Evolutionary conservation across 2,797 vertebrate genomes (phyloP).

Genomic region (Nannoperca obscura): DNA sequence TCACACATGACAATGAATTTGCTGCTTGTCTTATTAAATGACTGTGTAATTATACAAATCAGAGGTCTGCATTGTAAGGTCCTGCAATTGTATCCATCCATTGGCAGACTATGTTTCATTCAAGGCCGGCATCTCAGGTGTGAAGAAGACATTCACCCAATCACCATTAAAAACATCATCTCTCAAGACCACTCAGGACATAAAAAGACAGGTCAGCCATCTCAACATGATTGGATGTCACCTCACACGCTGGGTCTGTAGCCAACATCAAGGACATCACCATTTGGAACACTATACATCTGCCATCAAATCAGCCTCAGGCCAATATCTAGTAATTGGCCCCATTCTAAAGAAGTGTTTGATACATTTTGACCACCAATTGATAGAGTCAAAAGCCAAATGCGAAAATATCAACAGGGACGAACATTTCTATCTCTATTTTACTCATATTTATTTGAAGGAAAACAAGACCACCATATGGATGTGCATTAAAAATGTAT

Average conservation of each 20-base stretch:
- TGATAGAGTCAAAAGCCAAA: conserved; percentile 46
- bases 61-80: conserved; percentile 60
- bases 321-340: conserved; percentile 79
- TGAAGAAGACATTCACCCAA: conserved; percentile 57
- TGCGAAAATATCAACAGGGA: conserved; percentile 46
- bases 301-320: conserved; percentile 75
- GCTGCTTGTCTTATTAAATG: conserved; percentile 77
- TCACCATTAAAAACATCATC: conserved; percentile 73
- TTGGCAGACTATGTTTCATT: conserved; percentile 44
- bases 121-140: conserved; percentile 62
- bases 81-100: conserved; percentile 62
- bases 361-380: conserved; percentile 57
- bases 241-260: conserved; percentile 74
- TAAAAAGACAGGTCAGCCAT: conserved; percentile 77
- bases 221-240: conserved; percentile 82
- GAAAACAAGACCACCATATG: conserved; percentile 78
- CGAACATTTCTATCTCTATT: conserved; percentile 47
- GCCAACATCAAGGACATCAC: conserved; percentile 75
- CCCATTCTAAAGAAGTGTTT: conserved; percentile 61
- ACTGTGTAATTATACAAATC: conserved; percentile 80
- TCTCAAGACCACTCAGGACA: conserved; percentile 73
- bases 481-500: conserved; percentile 81
- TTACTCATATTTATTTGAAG: conserved; percentile 68
- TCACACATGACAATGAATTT: conserved; percentile 73
- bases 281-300: conserved; percentile 74